Evolutionary conservation across 2,888 invertebrate species (phyloP).

Genomic region (Tribolium freemani): DNA sequence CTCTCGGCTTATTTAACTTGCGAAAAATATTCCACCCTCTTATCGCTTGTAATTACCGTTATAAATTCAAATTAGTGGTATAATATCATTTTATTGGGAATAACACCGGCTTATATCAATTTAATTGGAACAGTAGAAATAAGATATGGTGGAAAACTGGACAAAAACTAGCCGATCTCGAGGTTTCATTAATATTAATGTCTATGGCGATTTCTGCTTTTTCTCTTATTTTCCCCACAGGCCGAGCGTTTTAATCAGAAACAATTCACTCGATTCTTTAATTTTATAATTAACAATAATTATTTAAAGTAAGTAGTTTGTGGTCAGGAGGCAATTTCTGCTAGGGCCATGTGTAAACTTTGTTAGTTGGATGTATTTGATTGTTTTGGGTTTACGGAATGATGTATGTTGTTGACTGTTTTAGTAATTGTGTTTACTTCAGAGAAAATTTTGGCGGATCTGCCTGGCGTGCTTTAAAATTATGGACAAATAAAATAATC

Average conservation of each 20-base stretch:
- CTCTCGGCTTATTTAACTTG: slow-evolving; percentile 2
- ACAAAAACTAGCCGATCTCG: background rate
- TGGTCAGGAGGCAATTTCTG: background rate
- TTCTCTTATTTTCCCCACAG: background rate
- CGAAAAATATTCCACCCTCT: background rate
- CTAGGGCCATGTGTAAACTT: background rate
- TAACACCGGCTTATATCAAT: background rate
- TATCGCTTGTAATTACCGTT: background rate
- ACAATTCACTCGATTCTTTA: too few species aligned
- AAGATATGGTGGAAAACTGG: background rate
- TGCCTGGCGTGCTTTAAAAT: background rate
- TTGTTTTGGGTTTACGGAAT: background rate
- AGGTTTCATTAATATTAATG: background rate
- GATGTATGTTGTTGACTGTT: background rate
- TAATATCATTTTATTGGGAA: background rate
- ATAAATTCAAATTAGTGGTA: background rate
- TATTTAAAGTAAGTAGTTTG: background rate
- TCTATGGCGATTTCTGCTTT: background rate
- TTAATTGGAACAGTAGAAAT: background rate
- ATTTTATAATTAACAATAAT: background rate
- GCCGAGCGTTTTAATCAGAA: too few species aligned
- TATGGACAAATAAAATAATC: background rate
- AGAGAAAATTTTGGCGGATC: background rate
- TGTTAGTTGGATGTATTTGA: background rate
- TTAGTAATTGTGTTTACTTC: background rate